A percentile compares a stretch with the other conserved stretches of the same genome.
Evolutionary conservation across 2,888 invertebrate genomes (phyloP).

Genomic region (Mellilla xanthometata): DNA sequence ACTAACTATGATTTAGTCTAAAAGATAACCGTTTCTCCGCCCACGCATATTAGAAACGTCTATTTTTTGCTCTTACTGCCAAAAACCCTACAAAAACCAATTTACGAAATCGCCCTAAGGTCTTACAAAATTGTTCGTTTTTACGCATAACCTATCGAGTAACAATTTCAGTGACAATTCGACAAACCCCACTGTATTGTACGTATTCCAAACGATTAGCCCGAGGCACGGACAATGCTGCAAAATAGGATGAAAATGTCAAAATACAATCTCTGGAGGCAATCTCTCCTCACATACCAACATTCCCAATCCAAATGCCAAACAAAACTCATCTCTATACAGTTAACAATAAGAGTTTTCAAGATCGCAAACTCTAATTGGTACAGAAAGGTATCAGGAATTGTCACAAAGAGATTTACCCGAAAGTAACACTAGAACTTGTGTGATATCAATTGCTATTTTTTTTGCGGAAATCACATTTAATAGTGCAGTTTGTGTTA

Average conservation of each 20-base stretch:
- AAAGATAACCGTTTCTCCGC: too few species aligned
- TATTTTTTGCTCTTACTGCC: too few species aligned
- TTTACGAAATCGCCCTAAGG: too few species aligned
- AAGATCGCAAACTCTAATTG: neutral
- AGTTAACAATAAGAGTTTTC: neutral
- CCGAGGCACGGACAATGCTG: conserved; percentile 59
- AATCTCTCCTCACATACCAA: conserved; percentile 46
- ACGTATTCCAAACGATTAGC: conserved; percentile 69
- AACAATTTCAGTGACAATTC: conserved; percentile 11
- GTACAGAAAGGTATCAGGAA: conserved; percentile 11
- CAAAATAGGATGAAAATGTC: conserved; percentile 79
- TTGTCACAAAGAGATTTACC: conserved; percentile 48
- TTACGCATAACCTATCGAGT: too few species aligned
- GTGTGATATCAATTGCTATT: conserved; percentile 57
- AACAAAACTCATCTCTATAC: conserved; percentile 25
- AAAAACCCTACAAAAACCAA: too few species aligned
- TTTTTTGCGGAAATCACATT: conserved; percentile 43
- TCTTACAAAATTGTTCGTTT: too few species aligned
- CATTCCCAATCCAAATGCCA: conserved; percentile 3
- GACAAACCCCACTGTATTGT: conserved; percentile 35
- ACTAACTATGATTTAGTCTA: too few species aligned
- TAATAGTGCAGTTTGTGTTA: conserved; percentile 45
- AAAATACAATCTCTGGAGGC: conserved; percentile 73
- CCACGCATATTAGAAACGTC: too few species aligned
- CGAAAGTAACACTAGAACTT: conserved; percentile 71